These are phyloP conservation scores for Cephalotes varians DNA, from an alignment of 2,888 invertebrate genomes.

Conservation along the genomic window DNA sequence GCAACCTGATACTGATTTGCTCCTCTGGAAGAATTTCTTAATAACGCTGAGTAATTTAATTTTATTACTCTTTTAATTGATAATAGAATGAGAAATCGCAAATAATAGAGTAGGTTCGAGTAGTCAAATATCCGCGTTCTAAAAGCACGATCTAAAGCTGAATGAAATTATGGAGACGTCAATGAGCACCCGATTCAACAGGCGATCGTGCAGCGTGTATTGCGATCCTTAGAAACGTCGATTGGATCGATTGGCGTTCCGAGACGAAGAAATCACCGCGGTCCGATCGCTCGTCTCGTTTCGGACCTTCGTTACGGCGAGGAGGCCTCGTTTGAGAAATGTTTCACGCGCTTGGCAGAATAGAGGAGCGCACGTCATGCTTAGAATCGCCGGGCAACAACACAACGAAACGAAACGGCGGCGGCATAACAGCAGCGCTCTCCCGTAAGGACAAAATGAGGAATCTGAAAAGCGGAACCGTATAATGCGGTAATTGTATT, in stretches of 20 bases:
- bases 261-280: slow-evolving; percentile 42
- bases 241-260: slow-evolving; percentile 20
- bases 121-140: not conserved
- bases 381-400: slow-evolving; percentile 30
- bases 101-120: not conserved
- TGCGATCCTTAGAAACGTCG: not conserved
- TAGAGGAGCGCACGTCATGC: slow-evolving; percentile 44
- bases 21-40: too few species aligned
- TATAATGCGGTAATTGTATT: slow-evolving; percentile 80
- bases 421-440: slow-evolving; percentile 35
- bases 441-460: slow-evolving; percentile 72
- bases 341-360: slow-evolving; percentile 39
- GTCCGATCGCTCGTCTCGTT: slow-evolving; percentile 41
- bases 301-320: slow-evolving; percentile 44
- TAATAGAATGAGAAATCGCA: not conserved
- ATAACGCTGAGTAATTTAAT: too few species aligned
- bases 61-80: not conserved
- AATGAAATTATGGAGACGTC: slow-evolving; percentile 5
- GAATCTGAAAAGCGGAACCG: slow-evolving; percentile 79
- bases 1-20: too few species aligned
- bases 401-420: slow-evolving; percentile 13
- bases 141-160: not conserved
- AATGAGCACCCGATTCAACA: not conserved
- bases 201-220: not conserved
- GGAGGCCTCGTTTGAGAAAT: slow-evolving; percentile 38